Evolutionary conservation across 2,797 vertebrate genomes (phyloP).

Genomic region (Tenualosa ilisha): DNA sequence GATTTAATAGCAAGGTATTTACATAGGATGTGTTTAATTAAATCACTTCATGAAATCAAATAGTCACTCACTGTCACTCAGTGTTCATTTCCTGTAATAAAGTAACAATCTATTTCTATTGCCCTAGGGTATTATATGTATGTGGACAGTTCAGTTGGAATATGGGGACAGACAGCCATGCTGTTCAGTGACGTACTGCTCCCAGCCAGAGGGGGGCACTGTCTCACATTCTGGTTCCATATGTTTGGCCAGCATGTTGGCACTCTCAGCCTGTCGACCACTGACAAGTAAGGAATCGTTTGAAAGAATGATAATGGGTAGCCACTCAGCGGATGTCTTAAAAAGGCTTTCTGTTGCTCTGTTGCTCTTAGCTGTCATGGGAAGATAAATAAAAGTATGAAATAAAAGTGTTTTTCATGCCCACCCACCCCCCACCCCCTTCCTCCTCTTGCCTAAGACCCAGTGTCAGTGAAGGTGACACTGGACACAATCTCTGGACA

Average conservation of each 20-base stretch:
- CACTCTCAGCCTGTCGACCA: constrained; percentile 65
- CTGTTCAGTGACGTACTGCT: constrained; percentile 70
- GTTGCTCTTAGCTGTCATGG: background rate
- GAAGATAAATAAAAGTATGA: too few relatives aligned
- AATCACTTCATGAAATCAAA: background rate
- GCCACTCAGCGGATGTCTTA: background rate
- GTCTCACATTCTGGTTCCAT: constrained; percentile 77
- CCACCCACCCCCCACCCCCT: background rate
- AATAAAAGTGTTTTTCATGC: background rate
- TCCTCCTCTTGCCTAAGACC: constrained; percentile 50
- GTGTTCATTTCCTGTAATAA: background rate
- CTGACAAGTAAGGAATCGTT: constrained; percentile 66
- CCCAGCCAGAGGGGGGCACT: constrained; percentile 63
- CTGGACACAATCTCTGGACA: constrained; percentile 63
- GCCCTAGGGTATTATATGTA: constrained; percentile 69
- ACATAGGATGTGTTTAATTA: background rate
- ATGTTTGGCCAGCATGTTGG: constrained; percentile 67
- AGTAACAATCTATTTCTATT: background rate
- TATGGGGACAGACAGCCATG: constrained; percentile 61
- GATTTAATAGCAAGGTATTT: background rate
- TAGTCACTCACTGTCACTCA: too few relatives aligned
- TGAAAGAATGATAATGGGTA: background rate
- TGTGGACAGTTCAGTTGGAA: constrained; percentile 69
- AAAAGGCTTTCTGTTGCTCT: background rate
- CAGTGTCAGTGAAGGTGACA: constrained; percentile 50